These are phyloP conservation scores for Harpalus rufipes DNA, from an alignment of 2,888 invertebrate genomes.

Conservation along the genomic window DNA sequence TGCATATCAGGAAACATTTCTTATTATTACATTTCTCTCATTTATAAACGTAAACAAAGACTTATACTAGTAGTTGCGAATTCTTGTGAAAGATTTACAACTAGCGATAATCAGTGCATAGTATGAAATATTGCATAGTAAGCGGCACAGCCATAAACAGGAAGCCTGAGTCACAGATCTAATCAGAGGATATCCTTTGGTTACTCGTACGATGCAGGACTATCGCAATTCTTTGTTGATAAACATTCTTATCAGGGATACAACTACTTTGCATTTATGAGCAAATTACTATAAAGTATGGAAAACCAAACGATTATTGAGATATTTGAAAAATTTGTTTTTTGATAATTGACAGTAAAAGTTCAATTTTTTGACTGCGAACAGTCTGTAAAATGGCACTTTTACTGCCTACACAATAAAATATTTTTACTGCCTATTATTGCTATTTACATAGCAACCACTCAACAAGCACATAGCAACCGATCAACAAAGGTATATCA, in stretches of 20 bases:
- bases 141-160: neutral
- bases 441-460: too few species aligned
- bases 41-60: neutral
- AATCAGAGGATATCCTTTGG: conserved; percentile 61
- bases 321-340: too few species aligned
- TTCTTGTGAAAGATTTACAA: neutral
- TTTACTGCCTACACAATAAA: too few species aligned
- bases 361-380: too few species aligned
- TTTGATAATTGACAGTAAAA: too few species aligned
- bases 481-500: too few species aligned
- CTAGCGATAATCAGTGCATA: conserved; percentile 3
- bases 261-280: conserved; percentile 47
- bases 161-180: conserved; percentile 9
- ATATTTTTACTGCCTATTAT: too few species aligned
- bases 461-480: too few species aligned
- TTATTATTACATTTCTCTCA: neutral
- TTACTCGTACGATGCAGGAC: conserved; percentile 11
- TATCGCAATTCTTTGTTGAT: neutral
- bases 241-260: neutral
- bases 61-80: neutral
- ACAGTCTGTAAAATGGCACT: too few species aligned
- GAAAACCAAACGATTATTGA: too few species aligned
- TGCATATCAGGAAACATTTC: neutral
- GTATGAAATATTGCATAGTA: conserved; percentile 18
- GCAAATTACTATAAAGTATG: neutral